phyloP scores from a whole-genome alignment of 2,888 invertebrate species.

The Trimorus sp. region DNA sequence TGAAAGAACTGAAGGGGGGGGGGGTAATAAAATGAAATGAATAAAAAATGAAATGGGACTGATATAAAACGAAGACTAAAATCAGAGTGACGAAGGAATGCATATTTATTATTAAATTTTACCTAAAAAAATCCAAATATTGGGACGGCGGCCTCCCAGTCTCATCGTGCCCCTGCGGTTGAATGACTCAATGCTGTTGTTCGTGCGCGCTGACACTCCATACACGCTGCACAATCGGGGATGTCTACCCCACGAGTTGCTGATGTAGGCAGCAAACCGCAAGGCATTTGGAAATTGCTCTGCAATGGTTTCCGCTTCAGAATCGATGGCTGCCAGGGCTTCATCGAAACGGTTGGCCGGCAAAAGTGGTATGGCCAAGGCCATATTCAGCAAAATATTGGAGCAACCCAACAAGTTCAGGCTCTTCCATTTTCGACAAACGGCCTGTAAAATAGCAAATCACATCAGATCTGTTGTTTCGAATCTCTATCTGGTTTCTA shows the following conservation, averaged over 20 bases:
- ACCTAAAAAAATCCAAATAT: constrained; percentile 1
- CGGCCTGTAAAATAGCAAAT: not conserved
- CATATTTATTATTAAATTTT: no score
- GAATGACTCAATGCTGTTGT: not conserved
- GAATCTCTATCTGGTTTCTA: no score
- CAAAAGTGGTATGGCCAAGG: not conserved
- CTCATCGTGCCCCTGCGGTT: not conserved
- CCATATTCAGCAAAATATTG: not conserved
- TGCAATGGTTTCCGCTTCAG: not conserved
- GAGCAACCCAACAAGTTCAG: not conserved
- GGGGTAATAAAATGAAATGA: no score
- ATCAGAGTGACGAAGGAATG: no score
- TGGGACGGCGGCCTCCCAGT: constrained; percentile 1
- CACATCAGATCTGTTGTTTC: no score
- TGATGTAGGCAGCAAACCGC: no score
- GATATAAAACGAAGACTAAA: no score
- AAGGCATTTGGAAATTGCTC: no score
- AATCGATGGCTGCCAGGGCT: not conserved
- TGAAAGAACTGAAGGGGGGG: no score
- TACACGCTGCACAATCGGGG: not conserved
- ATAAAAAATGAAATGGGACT: no score
- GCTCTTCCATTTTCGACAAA: not conserved
- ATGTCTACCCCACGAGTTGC: not conserved
- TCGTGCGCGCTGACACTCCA: constrained; percentile 1
- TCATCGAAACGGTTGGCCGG: not conserved